A percentile compares a stretch with the other conserved stretches of the same genome.
phyloP scores from a whole-genome alignment of 1,140 invertebrate species.

The Gryon sp. region DNA sequence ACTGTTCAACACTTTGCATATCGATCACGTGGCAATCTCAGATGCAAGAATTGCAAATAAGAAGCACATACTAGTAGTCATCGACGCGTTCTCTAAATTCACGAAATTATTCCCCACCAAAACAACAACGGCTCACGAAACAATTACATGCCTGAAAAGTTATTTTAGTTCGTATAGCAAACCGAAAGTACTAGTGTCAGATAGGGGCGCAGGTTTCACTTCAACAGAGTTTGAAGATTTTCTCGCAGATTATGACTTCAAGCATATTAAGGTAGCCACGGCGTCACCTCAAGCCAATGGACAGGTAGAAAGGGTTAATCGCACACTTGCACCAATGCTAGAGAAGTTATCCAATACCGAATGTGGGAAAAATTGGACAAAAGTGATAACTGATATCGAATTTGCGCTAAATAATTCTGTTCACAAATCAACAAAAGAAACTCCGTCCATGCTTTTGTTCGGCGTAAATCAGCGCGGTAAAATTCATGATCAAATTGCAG shows the following conservation, averaged over 20 bases:
- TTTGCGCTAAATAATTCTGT: conserved; percentile 62
- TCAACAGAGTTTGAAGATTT: conserved; percentile 32
- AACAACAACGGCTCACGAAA: not conserved
- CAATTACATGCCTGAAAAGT: conserved; percentile 4
- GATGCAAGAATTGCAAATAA: conserved; percentile 6
- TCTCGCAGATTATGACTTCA: conserved; percentile 20
- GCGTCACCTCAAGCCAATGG: conserved; percentile 67
- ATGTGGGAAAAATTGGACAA: conserved; percentile 38
- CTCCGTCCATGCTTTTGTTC: conserved; percentile 54
- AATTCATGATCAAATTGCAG: conserved; percentile 33
- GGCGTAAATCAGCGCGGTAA: conserved; percentile 53
- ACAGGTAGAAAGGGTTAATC: conserved; percentile 67
- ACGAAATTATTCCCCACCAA: conserved; percentile 4
- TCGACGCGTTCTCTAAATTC: conserved; percentile 48
- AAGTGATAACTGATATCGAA: conserved; percentile 44
- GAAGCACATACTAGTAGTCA: conserved; percentile 2
- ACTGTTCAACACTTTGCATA: conserved; percentile 39
- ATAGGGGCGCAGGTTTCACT: conserved; percentile 31
- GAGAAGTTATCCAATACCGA: conserved; percentile 40
- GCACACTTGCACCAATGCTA: conserved; percentile 56
- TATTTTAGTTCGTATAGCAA: conserved; percentile 37
- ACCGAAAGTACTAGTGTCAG: conserved; percentile 21
- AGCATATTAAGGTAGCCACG: conserved; percentile 46
- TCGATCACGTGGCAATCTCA: conserved; percentile 19
- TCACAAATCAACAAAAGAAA: conserved; percentile 42